Percentiles rank a stretch among this genome's conserved stretches.
Evolutionary conservation across 2,797 vertebrate genomes (phyloP).

Genomic region (Melanotaenia maccullochi): DNA sequence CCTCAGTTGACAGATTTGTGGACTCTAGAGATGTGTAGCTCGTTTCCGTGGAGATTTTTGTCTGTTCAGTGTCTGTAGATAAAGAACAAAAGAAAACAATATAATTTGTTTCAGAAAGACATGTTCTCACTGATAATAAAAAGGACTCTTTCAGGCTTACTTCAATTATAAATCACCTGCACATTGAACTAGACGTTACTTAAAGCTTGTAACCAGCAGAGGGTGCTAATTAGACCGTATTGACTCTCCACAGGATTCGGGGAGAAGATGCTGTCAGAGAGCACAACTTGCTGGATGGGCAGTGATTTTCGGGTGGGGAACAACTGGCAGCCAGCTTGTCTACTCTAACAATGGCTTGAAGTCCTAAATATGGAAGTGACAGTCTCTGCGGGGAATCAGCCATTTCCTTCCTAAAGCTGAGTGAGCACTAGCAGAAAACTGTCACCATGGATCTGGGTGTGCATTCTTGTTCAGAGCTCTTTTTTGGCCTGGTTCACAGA

Average conservation of each 20-base stretch:
- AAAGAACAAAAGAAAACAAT: conserved; percentile 7
- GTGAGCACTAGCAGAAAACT: conserved; percentile 82
- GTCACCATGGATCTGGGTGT: conserved; percentile 62
- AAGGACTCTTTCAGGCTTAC: not conserved
- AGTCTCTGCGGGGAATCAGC: conserved; percentile 84
- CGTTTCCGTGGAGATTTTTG: conserved; percentile 56
- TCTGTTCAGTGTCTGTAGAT: conserved; percentile 64
- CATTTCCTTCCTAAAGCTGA: conserved; percentile 95
- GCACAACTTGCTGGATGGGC: conserved; percentile 82
- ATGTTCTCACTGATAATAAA: not conserved
- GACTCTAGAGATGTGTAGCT: conserved; percentile 54
- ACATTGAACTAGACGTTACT: not conserved
- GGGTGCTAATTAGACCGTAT: conserved; percentile 35
- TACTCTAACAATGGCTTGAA: conserved; percentile 90
- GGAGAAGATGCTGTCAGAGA: conserved; percentile 81
- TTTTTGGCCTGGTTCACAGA: conserved; percentile 22
- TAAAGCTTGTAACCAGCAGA: conserved; percentile 58
- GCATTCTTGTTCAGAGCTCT: conserved; percentile 37
- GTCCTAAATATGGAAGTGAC: conserved; percentile 89
- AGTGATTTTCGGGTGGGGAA: conserved; percentile 90
- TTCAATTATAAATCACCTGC: not conserved
- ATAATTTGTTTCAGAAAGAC: not conserved
- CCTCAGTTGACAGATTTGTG: conserved; percentile 55
- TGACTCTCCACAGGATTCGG: conserved; percentile 16
- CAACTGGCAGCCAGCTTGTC: conserved; percentile 84